A percentile compares a stretch with the other conserved stretches of the same genome.
Conservation (phyloP, 1,140 invertebrate species). For the Drosophila pseudoobscura region DNA sequence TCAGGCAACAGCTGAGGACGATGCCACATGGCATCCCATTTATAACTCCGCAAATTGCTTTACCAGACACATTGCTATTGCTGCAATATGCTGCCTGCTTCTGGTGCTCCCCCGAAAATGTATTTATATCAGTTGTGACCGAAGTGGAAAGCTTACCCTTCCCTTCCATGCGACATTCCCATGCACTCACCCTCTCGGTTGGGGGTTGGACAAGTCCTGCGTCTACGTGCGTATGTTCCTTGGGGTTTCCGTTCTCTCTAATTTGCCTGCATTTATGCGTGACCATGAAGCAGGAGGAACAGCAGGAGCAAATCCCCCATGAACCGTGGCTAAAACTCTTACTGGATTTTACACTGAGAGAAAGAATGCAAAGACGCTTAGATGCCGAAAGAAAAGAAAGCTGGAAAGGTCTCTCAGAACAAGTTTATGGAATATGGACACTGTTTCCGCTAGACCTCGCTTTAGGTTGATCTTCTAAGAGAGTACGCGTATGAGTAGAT, state of each 20-base stretch:
- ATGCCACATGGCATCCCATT: constrained; percentile 47
- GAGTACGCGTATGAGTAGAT: no score
- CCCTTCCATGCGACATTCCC: constrained; percentile 51
- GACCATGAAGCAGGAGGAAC: constrained; percentile 58
- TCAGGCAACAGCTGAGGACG: constrained; percentile 64
- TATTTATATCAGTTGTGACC: constrained; percentile 52
- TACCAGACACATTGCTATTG: constrained; percentile 52
- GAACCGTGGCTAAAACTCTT: constrained; percentile 7
- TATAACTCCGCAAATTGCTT: constrained; percentile 67
- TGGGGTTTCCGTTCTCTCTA: constrained; percentile 41
- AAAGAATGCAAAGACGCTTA: no score
- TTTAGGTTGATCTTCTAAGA: no score
- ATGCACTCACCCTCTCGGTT: constrained; percentile 37
- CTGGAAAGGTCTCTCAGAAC: no score
- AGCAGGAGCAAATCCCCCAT: constrained; percentile 17
- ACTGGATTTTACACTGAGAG: no score
- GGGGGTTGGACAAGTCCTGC: constrained; percentile 21
- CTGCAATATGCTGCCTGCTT: constrained; percentile 65
- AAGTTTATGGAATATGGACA: no score
- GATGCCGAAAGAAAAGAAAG: no score
- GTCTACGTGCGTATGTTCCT: constrained; percentile 51
- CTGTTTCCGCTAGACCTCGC: no score
- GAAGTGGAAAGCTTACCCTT: constrained; percentile 34
- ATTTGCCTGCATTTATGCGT: constrained; percentile 82
- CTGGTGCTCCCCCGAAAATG: constrained; percentile 37